These are phyloP conservation scores for Muscicapa adusta DNA, from an alignment of 2,113 vertebrate species.

Conservation along the genomic window DNA sequence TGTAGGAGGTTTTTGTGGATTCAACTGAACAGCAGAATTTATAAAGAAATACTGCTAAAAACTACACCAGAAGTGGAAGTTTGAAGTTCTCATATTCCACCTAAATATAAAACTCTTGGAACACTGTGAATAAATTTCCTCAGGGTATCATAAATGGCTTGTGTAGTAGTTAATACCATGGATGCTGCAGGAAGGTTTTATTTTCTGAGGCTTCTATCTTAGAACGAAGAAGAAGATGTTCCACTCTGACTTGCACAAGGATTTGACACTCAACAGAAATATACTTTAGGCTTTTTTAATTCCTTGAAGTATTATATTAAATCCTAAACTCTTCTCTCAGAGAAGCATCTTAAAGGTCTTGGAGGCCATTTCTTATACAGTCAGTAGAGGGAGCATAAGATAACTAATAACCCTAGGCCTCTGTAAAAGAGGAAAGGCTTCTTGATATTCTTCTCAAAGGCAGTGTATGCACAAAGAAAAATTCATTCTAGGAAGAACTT, in stretches of 20 bases:
- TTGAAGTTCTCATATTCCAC: not conserved
- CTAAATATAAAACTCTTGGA: not conserved
- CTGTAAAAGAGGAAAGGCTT: not conserved
- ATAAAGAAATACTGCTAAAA: not conserved
- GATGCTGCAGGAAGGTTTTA: not conserved
- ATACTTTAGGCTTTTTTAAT: not conserved
- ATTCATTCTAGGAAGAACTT: not conserved
- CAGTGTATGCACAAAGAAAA: not conserved
- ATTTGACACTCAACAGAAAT: not conserved
- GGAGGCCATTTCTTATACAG: not conserved
- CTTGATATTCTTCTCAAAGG: not conserved
- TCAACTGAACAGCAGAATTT: not conserved
- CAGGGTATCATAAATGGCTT: not conserved
- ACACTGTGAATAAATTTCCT: not conserved
- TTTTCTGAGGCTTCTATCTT: not conserved
- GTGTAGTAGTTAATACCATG: not conserved
- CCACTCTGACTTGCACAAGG: not conserved
- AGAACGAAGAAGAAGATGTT: not conserved
- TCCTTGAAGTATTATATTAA: not conserved
- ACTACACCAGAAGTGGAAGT: not conserved
- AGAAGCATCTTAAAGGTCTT: not conserved
- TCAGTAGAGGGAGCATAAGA: slow-evolving; percentile 28
- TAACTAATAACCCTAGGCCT: not conserved
- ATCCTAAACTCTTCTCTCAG: not conserved
- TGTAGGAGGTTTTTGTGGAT: not conserved